Base-by-base conservation (phyloP, 2,797 vertebrate genomes). In the Amphiprion clarkii region DNA sequence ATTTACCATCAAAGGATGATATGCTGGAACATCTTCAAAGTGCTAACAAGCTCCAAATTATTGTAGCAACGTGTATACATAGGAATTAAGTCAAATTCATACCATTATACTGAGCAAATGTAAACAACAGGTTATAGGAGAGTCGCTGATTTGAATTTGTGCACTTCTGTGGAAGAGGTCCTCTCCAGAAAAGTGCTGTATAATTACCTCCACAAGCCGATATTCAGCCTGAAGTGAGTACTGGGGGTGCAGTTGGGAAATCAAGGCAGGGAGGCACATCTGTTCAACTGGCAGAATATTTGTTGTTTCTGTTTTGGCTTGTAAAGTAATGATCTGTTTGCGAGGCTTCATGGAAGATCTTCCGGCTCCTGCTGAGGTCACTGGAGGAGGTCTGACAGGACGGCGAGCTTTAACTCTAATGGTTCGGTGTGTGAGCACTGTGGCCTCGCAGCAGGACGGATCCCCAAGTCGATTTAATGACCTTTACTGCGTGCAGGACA, bases 241-340 rank as follows among this genome's bases (percentile, higher is more conserved):
- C 58, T 66, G 12, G 2, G 53, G 33, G 40, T 71, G 71, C 78
- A 78, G 74, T 59, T 77, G 88, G 87, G 85, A 89, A 88, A 88
- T 88, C 79, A 88, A 84, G 65, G 61, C 70, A 40, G 61, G 39
- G 31, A 73, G 53, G 36, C 56, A 67, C 85, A 87, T 81, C 85
- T 88, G 83, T 57, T 81, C 59, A 72, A 27, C 36, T 85, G 83
- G 84, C 83, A 85, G 68, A 57, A 77, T 27, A 67, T 53, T 21
- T 71, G 67, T 67, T 63, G 65, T 72, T 78, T 58, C 17, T 48
- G 51, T n/a, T 78, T 75, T 57, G 69, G 33, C 69, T 60, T 46
- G 52, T 79, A 68, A 75, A 87, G 60, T 55, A 67, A 74, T 78
- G 17, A 68, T 85, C 33, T 69, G 61, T 70, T 74, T 57, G 61